Evolutionary conservation across 2,797 vertebrate species (phyloP).

Genomic region (Alca torda): DNA sequence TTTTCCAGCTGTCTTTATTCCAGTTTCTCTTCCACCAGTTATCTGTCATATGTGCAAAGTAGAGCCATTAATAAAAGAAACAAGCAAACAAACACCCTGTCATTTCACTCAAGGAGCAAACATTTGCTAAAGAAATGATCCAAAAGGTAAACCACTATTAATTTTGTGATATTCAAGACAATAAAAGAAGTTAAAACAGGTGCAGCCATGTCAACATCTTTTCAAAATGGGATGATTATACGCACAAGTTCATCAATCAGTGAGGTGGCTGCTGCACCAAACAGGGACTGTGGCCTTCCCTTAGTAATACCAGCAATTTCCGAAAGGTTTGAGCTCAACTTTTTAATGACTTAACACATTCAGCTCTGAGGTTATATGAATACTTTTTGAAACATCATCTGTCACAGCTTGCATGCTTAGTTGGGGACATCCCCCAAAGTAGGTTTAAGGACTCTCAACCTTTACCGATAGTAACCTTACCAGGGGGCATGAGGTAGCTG

Average conservation of each 20-base stretch:
- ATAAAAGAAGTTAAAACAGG: background rate
- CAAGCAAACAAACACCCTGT: background rate
- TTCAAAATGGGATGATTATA: background rate
- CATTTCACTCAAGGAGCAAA: background rate
- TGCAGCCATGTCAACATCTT: background rate
- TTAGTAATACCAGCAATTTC: background rate
- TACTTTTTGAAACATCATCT: background rate
- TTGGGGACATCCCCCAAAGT: background rate
- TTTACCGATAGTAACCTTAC: background rate
- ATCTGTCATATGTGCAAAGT: background rate
- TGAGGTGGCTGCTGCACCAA: background rate
- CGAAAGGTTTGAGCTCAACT: background rate
- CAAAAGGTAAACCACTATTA: background rate
- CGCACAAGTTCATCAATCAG: accelerated
- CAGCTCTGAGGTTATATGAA: background rate
- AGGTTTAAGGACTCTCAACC: background rate
- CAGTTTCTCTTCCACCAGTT: background rate
- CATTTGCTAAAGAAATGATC: background rate
- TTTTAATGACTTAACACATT: background rate
- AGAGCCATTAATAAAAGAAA: background rate
- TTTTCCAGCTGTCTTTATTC: background rate
- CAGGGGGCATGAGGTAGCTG: background rate
- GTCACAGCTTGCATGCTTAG: background rate
- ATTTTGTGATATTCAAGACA: background rate
- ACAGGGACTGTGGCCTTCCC: background rate